Conservation (phyloP, 2,113 vertebrate genomes). For the Heterochromis multidens region DNA sequence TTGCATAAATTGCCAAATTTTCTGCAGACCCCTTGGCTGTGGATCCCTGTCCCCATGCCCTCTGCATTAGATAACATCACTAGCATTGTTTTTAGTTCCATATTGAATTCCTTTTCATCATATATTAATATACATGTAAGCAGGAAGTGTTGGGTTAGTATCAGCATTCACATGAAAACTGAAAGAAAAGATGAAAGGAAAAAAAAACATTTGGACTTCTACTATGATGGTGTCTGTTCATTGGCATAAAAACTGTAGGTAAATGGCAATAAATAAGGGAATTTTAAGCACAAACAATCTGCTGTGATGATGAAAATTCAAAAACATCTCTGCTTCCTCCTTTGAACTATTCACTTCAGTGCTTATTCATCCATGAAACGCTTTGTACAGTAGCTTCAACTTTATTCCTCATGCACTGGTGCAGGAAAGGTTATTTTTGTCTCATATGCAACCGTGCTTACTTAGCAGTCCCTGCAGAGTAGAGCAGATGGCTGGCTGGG, state of each 20-base stretch:
- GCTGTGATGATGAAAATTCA: background rate
- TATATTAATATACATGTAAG: background rate
- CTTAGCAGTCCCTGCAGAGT: conserved; percentile 24
- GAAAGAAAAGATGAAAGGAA: background rate
- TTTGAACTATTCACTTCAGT: background rate
- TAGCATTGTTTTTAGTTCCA: background rate
- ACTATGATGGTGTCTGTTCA: background rate
- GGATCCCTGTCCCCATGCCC: background rate
- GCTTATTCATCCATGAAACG: background rate
- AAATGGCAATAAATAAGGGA: background rate
- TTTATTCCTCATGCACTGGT: background rate
- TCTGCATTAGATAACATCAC: background rate
- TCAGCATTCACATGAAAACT: background rate
- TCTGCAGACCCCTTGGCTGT: background rate
- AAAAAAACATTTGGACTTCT: background rate
- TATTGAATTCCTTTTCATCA: background rate
- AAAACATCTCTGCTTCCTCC: background rate
- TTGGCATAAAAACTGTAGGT: background rate
- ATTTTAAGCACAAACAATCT: background rate
- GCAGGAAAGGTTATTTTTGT: conserved; percentile 4
- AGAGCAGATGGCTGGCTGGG: conserved; percentile 20
- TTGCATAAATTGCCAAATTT: background rate
- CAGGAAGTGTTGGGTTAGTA: background rate
- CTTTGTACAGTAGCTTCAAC: background rate
- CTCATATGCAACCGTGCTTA: background rate